phyloP scores from a whole-genome alignment of 2,113 vertebrate genomes.

The Plectropomus leopardus region DNA sequence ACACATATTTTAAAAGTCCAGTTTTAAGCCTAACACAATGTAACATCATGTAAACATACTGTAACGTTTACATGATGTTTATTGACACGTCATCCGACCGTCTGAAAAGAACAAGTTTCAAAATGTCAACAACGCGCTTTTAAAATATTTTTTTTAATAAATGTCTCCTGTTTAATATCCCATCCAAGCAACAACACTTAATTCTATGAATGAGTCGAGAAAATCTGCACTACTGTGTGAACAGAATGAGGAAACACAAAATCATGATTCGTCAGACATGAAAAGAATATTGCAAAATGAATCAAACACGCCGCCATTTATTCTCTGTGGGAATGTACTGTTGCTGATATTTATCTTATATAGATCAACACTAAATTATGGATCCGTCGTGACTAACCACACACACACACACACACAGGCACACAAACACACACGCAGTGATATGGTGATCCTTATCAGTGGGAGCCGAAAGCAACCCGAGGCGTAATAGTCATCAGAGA shows the following conservation, averaged over 20 bases:
- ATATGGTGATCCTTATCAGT: slow-evolving; percentile 73
- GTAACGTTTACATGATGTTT: no score
- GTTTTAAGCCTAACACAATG: no score
- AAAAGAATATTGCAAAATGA: slow-evolving; percentile 14
- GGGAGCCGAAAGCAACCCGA: slow-evolving; percentile 52
- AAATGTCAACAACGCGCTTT: slow-evolving; percentile 25
- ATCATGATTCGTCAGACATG: slow-evolving; percentile 23
- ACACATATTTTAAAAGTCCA: no score
- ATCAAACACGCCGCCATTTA: not conserved
- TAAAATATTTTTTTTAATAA: not conserved
- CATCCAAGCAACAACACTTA: slow-evolving; percentile 5
- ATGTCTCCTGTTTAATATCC: slow-evolving; percentile 17
- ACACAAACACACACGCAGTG: slow-evolving; percentile 9
- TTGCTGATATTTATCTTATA: slow-evolving; percentile 27
- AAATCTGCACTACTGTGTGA: slow-evolving; percentile 11
- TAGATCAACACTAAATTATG: slow-evolving; percentile 28
- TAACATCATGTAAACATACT: no score
- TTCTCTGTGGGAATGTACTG: not conserved
- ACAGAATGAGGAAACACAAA: slow-evolving; percentile 47
- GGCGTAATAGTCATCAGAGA: slow-evolving; percentile 71
- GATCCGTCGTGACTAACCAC: slow-evolving; percentile 5
- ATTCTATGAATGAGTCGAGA: not conserved
- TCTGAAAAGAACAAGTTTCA: not conserved
- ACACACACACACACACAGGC: slow-evolving; percentile 21
- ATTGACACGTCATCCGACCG: not conserved